A percentile compares a stretch with the other conserved stretches of the same genome.
Evolutionary conservation across 2,888 invertebrate species (phyloP).

Genomic region (Lampropteryx suffumata): DNA sequence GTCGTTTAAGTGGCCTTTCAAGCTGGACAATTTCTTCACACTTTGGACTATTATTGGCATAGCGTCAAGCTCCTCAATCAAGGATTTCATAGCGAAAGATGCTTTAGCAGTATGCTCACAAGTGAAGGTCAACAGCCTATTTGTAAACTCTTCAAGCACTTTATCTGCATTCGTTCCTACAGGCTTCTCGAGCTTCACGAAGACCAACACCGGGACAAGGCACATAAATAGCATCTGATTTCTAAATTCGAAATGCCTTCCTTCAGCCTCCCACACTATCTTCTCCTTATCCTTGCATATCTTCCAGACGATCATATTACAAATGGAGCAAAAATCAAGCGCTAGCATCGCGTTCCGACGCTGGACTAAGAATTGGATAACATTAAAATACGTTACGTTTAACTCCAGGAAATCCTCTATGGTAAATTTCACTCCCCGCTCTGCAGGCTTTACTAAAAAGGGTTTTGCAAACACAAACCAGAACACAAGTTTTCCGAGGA

Average conservation of each 20-base stretch:
- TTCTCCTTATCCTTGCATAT: constrained; percentile 51
- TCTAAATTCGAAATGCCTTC: constrained; percentile 67
- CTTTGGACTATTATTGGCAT: constrained; percentile 75
- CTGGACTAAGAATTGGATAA: constrained; percentile 52
- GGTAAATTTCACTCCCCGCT: constrained; percentile 54
- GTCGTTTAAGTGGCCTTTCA: constrained; percentile 81
- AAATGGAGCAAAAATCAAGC: constrained; percentile 62
- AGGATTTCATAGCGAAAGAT: constrained; percentile 83
- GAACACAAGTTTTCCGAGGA: constrained; percentile 76
- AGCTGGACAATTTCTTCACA: constrained; percentile 81
- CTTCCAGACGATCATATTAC: constrained; percentile 56
- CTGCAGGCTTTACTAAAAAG: constrained; percentile 55
- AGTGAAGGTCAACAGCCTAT: constrained; percentile 84
- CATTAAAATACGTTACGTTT: constrained; percentile 59
- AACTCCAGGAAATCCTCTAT: constrained; percentile 63
- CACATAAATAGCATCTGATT: constrained; percentile 85
- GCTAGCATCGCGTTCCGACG: constrained; percentile 53
- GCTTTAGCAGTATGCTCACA: constrained; percentile 85
- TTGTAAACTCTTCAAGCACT: constrained; percentile 82
- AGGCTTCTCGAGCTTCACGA: constrained; percentile 49
- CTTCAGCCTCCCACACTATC: constrained; percentile 33
- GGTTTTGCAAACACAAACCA: constrained; percentile 66
- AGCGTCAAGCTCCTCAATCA: constrained; percentile 68
- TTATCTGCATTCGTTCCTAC: constrained; percentile 58
- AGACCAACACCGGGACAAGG: constrained; percentile 83